Conservation (phyloP, 2,797 vertebrate genomes). For the Eurystomus glaucurus region DNA sequence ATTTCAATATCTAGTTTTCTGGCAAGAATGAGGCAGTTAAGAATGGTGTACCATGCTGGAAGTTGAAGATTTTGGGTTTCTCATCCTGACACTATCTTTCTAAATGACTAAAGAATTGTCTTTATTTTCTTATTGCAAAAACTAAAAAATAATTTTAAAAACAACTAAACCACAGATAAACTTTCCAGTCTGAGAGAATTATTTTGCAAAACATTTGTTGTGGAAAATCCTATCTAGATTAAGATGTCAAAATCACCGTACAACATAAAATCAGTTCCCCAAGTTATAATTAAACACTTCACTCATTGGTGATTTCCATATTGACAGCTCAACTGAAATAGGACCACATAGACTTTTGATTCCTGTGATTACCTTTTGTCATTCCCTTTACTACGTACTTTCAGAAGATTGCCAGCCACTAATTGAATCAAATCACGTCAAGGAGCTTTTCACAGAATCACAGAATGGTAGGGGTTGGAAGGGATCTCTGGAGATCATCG, state of each 20-base stretch:
- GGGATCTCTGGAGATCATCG: no score
- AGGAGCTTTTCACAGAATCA: not conserved
- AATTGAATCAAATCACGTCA: slow-evolving; percentile 30
- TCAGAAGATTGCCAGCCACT: slow-evolving; percentile 7
- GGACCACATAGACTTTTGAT: not conserved
- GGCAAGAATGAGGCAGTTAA: not conserved
- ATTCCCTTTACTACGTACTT: not conserved
- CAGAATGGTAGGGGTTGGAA: no score
- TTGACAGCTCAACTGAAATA: slow-evolving; percentile 32
- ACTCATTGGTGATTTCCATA: not conserved
- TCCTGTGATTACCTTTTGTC: slow-evolving; percentile 8
- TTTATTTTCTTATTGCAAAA: not conserved
- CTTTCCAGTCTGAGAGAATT: not conserved
- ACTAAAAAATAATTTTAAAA: not conserved
- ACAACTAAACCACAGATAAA: not conserved
- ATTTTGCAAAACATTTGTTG: not conserved
- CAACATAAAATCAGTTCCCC: not conserved
- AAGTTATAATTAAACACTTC: not conserved
- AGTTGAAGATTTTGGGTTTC: not conserved
- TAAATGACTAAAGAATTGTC: not conserved
- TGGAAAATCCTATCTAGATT: not conserved
- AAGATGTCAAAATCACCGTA: not conserved
- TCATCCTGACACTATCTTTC: not conserved
- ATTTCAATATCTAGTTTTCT: not conserved
- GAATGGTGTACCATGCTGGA: not conserved